These are phyloP conservation scores for Labrus mixtus DNA, from an alignment of 2,113 vertebrate genomes.

Conservation along the genomic window DNA sequence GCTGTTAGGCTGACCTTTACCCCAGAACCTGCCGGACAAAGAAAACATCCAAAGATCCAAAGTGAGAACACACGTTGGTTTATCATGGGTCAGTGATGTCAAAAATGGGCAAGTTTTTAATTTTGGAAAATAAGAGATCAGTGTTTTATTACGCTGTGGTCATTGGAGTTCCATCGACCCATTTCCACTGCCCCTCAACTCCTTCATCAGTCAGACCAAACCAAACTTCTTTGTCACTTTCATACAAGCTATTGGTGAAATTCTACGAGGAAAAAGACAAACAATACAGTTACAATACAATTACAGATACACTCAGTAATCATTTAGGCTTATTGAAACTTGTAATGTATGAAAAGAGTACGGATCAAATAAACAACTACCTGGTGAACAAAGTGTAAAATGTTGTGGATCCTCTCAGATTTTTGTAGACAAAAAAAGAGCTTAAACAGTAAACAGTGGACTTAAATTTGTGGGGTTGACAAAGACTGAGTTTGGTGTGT, in stretches of 20 bases:
- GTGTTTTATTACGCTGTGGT: conserved; percentile 42
- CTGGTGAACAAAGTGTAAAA: too few species aligned
- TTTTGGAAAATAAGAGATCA: not conserved
- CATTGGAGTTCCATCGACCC: conserved; percentile 68
- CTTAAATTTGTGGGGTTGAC: too few species aligned
- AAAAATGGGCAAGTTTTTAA: not conserved
- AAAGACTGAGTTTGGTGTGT: too few species aligned
- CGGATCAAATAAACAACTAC: too few species aligned
- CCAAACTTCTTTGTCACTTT: conserved; percentile 64
- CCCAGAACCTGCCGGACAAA: conserved; percentile 66
- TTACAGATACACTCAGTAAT: too few species aligned
- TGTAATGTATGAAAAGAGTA: too few species aligned
- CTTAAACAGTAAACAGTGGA: too few species aligned
- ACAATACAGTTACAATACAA: not conserved
- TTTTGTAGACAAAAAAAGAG: too few species aligned
- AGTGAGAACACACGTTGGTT: not conserved
- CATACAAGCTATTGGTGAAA: conserved; percentile 59
- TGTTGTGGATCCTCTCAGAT: too few species aligned
- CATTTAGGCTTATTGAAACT: too few species aligned
- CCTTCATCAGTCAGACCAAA: conserved; percentile 72
- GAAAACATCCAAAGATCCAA: not conserved
- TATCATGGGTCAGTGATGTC: not conserved
- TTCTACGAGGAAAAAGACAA: conserved; percentile 21
- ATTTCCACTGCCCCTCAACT: conserved; percentile 65
- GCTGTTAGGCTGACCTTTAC: conserved; percentile 71